Percentiles rank a stretch among this genome's conserved stretches.
These are phyloP conservation scores for Melieria crassipennis DNA, from an alignment of 2,888 invertebrate genomes.

Conservation along the genomic window DNA sequence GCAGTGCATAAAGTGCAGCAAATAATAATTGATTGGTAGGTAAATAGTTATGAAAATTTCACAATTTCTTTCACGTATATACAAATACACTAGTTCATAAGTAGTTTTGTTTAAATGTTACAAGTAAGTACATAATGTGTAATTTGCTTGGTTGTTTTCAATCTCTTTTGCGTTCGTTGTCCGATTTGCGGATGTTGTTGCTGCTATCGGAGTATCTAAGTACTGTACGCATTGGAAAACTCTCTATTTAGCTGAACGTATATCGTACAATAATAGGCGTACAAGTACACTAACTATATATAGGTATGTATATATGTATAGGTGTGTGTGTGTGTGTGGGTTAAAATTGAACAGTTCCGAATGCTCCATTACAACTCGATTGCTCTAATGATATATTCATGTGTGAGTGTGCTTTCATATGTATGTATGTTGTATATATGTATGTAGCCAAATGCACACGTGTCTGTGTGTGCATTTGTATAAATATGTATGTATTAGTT, in stretches of 20 bases:
- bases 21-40: conserved; percentile 65
- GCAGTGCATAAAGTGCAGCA: conserved; percentile 49
- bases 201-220: too few species aligned
- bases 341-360: conserved; percentile 12
- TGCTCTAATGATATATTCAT: conserved; percentile 37
- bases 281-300: conserved; percentile 12
- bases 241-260: too few species aligned
- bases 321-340: conserved; percentile 28
- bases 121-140: too few species aligned
- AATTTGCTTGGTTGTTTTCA: too few species aligned
- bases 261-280: background rate
- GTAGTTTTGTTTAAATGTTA: background rate
- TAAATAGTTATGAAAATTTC: conserved; percentile 46
- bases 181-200: too few species aligned
- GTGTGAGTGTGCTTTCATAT: conserved; percentile 33
- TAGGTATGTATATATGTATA: conserved; percentile 23
- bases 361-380: conserved; percentile 40
- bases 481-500: conserved; percentile 41
- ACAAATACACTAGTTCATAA: conserved; percentile 20
- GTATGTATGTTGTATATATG: conserved; percentile 37
- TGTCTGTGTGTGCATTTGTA: conserved; percentile 44
- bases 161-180: too few species aligned
- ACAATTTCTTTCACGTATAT: conserved; percentile 20
- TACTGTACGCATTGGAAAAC: too few species aligned
- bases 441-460: conserved; percentile 36